phyloP scores from a whole-genome alignment of 2,797 vertebrate species.

The Xenentodon cancila region DNA sequence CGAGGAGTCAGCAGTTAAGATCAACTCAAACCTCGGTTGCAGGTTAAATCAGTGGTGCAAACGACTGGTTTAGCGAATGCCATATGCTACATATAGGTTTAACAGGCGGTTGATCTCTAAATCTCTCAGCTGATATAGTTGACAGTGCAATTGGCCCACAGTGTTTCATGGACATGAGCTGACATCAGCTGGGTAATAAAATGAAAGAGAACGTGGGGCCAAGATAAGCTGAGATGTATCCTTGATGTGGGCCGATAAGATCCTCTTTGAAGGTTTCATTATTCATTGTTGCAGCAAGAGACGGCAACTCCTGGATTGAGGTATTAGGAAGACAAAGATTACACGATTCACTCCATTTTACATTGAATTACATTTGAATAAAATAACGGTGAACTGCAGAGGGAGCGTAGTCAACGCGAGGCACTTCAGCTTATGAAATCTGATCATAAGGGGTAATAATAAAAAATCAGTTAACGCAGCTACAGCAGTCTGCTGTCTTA shows the following conservation, averaged over 20 bases:
- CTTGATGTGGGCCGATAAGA: background rate
- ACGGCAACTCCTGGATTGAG: conserved; percentile 27
- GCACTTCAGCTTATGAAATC: conserved; percentile 7
- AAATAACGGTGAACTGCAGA: background rate
- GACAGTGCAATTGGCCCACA: no score
- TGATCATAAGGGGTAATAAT: background rate
- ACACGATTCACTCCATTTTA: background rate
- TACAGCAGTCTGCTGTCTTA: background rate
- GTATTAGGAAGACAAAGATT: conserved; percentile 23
- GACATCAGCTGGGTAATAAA: background rate
- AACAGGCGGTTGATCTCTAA: no score
- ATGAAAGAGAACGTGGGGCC: conserved; percentile 5
- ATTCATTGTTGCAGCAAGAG: conserved; percentile 30
- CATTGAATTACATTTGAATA: background rate
- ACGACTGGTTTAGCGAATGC: no score
- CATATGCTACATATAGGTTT: no score
- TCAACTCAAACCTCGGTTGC: no score
- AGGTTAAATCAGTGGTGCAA: no score
- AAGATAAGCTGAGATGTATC: conserved; percentile 16
- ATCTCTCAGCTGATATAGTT: no score
- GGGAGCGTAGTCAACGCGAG: background rate
- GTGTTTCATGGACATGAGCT: no score
- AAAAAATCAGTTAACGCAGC: background rate
- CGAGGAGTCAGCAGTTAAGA: no score
- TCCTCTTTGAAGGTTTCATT: conserved; percentile 42